Evolutionary conservation across 2,797 vertebrate species (phyloP).

Genomic region (Girardinus metallicus): DNA sequence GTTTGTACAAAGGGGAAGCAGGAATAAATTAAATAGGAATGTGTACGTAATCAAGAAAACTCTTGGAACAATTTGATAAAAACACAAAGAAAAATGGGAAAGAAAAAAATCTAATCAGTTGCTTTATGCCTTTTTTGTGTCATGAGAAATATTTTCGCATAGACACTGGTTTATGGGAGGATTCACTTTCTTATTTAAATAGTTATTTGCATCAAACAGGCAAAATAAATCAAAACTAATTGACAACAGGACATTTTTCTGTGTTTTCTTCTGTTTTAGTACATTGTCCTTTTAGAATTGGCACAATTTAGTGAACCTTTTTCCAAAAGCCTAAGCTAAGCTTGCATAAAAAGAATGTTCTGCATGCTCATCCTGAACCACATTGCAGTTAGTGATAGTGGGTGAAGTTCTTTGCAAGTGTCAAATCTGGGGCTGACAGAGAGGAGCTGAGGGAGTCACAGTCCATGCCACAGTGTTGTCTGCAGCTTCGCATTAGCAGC

Average conservation of each 20-base stretch:
- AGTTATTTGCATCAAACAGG: neutral
- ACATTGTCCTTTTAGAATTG: conserved; percentile 8
- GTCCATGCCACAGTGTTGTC: conserved; percentile 59
- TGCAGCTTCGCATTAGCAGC: conserved; percentile 59
- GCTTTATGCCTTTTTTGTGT: neutral
- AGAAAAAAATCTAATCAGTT: neutral
- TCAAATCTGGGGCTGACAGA: conserved; percentile 67
- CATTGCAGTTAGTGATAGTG: conserved; percentile 47
- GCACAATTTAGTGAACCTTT: conserved; percentile 5
- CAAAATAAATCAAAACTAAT: neutral
- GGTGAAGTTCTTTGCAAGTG: conserved; percentile 48
- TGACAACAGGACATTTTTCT: neutral
- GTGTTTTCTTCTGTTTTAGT: neutral
- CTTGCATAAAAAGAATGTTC: conserved; percentile 44
- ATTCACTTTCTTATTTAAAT: neutral
- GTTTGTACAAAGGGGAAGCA: neutral
- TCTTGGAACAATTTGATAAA: neutral
- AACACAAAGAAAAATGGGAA: neutral
- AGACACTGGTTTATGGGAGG: neutral
- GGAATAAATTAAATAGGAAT: neutral
- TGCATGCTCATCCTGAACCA: conserved; percentile 46
- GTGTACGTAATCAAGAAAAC: neutral
- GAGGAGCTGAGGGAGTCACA: conserved; percentile 76
- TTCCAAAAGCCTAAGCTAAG: conserved; percentile 20
- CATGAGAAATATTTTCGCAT: neutral